Conservation (phyloP, 2,888 invertebrate genomes). For the Drosophila tripunctata region DNA sequence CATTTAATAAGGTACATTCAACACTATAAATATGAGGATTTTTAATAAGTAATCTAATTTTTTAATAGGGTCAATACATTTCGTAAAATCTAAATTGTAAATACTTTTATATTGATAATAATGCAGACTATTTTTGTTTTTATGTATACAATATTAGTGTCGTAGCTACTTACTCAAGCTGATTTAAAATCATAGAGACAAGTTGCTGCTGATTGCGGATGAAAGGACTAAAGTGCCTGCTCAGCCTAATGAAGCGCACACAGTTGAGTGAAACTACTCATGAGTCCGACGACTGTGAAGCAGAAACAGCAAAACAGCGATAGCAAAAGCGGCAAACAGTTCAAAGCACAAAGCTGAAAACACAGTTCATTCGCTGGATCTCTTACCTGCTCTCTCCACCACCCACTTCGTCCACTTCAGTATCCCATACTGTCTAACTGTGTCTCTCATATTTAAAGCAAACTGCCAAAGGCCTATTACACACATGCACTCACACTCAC, state of each 20-base stretch:
- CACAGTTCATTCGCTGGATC: conserved; percentile 45
- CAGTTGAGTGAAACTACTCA: conserved; percentile 18
- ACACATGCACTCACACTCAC: conserved; percentile 43
- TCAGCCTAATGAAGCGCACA: conserved; percentile 35
- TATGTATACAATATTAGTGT: no score
- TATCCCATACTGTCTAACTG: background rate
- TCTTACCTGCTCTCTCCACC: background rate
- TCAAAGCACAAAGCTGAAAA: conserved; percentile 34
- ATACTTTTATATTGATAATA: no score
- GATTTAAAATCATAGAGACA: background rate
- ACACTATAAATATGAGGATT: no score
- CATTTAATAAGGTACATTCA: no score
- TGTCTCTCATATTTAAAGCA: background rate
- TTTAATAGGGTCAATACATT: no score
- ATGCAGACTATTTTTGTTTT: no score
- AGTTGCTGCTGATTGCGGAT: background rate
- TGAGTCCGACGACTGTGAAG: conserved; percentile 32
- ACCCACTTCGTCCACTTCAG: background rate
- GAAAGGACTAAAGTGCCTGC: conserved; percentile 28
- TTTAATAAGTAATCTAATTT: no score
- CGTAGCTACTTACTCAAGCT: background rate
- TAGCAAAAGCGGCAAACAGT: conserved; percentile 10
- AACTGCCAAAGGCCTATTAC: conserved; percentile 38
- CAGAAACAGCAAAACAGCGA: background rate
- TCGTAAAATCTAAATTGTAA: no score